Conservation (phyloP, 1,140 invertebrate genomes). For the Magallana angulata region DNA sequence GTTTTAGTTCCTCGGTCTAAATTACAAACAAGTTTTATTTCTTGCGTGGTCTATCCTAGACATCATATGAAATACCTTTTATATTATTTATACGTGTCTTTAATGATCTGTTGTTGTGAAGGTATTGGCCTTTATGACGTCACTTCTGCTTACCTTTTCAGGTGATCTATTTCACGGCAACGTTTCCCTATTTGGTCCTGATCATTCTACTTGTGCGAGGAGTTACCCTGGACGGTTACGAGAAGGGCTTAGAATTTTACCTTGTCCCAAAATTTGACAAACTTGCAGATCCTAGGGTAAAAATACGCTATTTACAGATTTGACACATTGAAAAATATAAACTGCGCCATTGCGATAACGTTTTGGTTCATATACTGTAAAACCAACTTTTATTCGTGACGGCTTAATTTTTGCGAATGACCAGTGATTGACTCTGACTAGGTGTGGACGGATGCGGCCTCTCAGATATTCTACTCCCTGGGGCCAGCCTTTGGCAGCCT, state of each 20-base stretch:
- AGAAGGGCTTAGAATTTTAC: slow-evolving; percentile 87
- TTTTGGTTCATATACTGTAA: too few relatives aligned
- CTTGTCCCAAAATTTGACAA: slow-evolving; percentile 69
- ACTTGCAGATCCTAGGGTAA: slow-evolving; percentile 61
- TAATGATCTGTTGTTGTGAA: too few relatives aligned
- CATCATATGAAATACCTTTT: too few relatives aligned
- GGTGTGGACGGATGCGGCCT: slow-evolving; percentile 90
- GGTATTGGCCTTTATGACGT: background rate
- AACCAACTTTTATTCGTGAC: too few relatives aligned
- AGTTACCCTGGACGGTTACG: slow-evolving; percentile 88
- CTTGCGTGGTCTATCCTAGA: too few relatives aligned
- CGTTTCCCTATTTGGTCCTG: slow-evolving; percentile 91
- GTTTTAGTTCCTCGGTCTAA: too few relatives aligned
- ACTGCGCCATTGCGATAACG: background rate
- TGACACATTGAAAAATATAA: background rate
- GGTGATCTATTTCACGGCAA: slow-evolving; percentile 90
- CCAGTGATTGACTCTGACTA: background rate
- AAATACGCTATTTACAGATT: background rate
- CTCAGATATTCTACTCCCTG: slow-evolving; percentile 92
- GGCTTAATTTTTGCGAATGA: background rate
- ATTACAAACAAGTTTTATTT: too few relatives aligned
- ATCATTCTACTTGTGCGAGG: slow-evolving; percentile 89
- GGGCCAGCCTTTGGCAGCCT: slow-evolving; percentile 93
- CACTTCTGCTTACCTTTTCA: slow-evolving; percentile 46
- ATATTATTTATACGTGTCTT: too few relatives aligned